These are phyloP conservation scores for Teleopsis dalmanni DNA, from an alignment of 1,140 invertebrate species.

Conservation along the genomic window DNA sequence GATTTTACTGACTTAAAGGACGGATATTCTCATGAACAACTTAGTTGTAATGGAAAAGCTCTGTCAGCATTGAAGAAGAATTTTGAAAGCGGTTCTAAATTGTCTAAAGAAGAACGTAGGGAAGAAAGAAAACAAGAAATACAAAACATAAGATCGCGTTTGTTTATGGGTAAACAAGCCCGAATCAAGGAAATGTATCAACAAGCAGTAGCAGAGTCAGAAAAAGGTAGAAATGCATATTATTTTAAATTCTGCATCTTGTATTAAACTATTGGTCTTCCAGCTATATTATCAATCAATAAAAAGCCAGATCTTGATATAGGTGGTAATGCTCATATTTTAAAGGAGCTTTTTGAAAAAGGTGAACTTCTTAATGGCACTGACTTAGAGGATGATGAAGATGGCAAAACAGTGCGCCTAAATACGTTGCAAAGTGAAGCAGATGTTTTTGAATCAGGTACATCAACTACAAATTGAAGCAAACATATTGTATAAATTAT, in stretches of 20 bases:
- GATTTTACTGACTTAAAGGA: conserved; percentile 43
- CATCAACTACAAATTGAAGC: too few species aligned
- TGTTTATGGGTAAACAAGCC: conserved; percentile 81
- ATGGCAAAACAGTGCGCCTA: neutral
- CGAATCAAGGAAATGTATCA: conserved; percentile 89
- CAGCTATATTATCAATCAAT: conserved; percentile 53
- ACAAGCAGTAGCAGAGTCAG: conserved; percentile 75
- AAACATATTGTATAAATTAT: too few species aligned
- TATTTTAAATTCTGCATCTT: neutral
- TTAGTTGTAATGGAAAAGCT: conserved; percentile 67
- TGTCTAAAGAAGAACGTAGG: conserved; percentile 58
- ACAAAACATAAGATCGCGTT: conserved; percentile 69
- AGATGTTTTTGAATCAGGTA: conserved; percentile 76
- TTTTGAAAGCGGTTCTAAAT: conserved; percentile 63
- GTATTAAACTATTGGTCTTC: neutral
- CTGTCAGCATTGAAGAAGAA: conserved; percentile 75
- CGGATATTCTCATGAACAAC: conserved; percentile 54
- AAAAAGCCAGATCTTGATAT: conserved; percentile 54
- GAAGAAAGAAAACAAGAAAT: conserved; percentile 84
- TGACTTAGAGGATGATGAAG: conserved; percentile 18
- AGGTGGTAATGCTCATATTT: conserved; percentile 56
- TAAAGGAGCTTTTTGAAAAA: conserved; percentile 78
- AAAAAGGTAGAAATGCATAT: conserved; percentile 42
- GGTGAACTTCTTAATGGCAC: conserved; percentile 62
- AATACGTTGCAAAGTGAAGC: conserved; percentile 52